Evolutionary conservation across 2,113 vertebrate genomes (phyloP), one percentile per base, ranked within the genome.

Genomic region (Falcunculus frontatus): DNA sequence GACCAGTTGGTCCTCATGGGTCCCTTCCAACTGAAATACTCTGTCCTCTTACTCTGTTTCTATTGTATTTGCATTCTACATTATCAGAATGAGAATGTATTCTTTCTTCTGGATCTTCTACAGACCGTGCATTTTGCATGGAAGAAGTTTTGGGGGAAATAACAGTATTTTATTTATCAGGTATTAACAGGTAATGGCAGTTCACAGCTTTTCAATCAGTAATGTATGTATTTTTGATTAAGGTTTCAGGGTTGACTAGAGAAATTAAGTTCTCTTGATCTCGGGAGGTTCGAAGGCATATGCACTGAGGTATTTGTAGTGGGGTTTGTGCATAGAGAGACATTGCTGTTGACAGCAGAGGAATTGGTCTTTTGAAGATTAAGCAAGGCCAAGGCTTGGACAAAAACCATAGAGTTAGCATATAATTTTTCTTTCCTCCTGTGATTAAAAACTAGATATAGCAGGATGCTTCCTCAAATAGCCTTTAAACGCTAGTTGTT

Each of bases 351-450:
- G 68, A 57, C 37, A 64, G 37, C 52, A 80, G 18, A 88, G 33
- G 55, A 92, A 63, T 84, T 68, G 73, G 32, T 76, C 44, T 49
- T 85, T 49, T 41, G 16, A 9, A 19, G 27, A 85, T 64, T 62
- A 73, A 79, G 74, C 20, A 84, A 83, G 46, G n/a, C 6, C 26
- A 87, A 81, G 33, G 23, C 25, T 75, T 81, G 72, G 29, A 74
- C 2, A 10, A 79, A 87, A 64, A 80, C 25, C 18, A 60, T 0
- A 37, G 11, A 0, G 0, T 63, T 78, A 26, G 33, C 6, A 2
- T 53, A 29, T 7, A 5, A 13, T 67, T 59, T 52, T 23, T 75
- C 15, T 73, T 62, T 27, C 19, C 37, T 65, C 10, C 10, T n/a
- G 27, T 47, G 41, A 79, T 49, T 64, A 62, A 73, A 86, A 63